Evolutionary conservation across 2,888 invertebrate genomes (phyloP).

Genomic region (Scaptomyza caliginosa): DNA sequence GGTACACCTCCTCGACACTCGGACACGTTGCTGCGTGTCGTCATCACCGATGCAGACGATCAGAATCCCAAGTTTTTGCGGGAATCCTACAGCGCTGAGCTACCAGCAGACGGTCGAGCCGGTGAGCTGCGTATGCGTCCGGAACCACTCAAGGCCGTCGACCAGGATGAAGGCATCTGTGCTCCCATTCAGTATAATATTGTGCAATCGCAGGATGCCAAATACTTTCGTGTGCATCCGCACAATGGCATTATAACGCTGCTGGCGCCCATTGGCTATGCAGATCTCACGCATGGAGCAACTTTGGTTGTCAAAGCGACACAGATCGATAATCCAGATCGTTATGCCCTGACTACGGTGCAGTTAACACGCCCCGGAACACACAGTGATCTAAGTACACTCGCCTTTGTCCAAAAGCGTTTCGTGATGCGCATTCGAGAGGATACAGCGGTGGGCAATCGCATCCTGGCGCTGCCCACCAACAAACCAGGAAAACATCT

Average conservation of each 20-base stretch:
- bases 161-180: constrained; percentile 87
- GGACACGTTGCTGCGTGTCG: constrained; percentile 90
- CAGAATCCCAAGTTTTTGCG: constrained; percentile 93
- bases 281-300: constrained; percentile 88
- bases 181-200: constrained; percentile 84
- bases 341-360: constrained; percentile 93
- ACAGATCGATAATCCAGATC: constrained; percentile 93
- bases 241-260: constrained; percentile 82
- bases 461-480: constrained; percentile 89
- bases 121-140: constrained; percentile 88
- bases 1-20: constrained; percentile 91
- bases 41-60: constrained; percentile 94
- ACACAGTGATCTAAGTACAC: constrained; percentile 85
- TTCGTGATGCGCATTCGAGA: constrained; percentile 90
- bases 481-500: constrained; percentile 88
- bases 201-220: constrained; percentile 83
- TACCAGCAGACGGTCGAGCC: constrained; percentile 86
- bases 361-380: constrained; percentile 86
- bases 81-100: constrained; percentile 89
- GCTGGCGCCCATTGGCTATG: constrained; percentile 80
- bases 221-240: constrained; percentile 83
- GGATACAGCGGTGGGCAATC: constrained; percentile 89
- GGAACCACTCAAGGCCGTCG: constrained; percentile 89
- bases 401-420: constrained; percentile 88
- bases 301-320: constrained; percentile 93